Percentiles rank a stretch among this genome's conserved stretches.
Conservation (phyloP, 1,140 invertebrate genomes). For the Mamestra configurata region DNA sequence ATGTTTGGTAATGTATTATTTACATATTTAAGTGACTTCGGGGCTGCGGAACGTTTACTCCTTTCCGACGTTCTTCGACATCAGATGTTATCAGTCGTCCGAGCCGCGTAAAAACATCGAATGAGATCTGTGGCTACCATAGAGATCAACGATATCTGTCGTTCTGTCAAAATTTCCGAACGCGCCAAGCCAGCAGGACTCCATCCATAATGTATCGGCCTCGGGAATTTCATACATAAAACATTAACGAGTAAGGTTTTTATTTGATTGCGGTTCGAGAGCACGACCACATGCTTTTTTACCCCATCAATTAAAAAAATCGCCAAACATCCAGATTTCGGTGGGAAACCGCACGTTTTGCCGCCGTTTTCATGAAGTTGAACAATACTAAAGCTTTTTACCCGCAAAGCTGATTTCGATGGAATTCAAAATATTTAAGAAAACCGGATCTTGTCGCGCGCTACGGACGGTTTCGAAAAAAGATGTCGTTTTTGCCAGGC, state of each 20-base stretch:
- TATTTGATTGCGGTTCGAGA: conserved; percentile 81
- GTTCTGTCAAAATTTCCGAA: conserved; percentile 82
- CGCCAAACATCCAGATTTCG: conserved; percentile 76
- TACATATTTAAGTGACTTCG: conserved; percentile 38
- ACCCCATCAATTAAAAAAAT: conserved; percentile 78
- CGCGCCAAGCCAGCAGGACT: conserved; percentile 75
- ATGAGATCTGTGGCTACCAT: conserved; percentile 69
- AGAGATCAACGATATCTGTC: conserved; percentile 78
- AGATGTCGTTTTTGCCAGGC: conserved; percentile 60
- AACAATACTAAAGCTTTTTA: conserved; percentile 73
- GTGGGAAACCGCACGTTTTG: conserved; percentile 80
- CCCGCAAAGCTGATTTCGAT: conserved; percentile 60
- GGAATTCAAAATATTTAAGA: conserved; percentile 70
- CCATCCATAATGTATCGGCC: conserved; percentile 84
- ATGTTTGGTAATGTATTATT: conserved; percentile 38
- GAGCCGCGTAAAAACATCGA: conserved; percentile 69
- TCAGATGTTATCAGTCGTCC: conserved; percentile 71
- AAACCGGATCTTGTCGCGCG: conserved; percentile 69
- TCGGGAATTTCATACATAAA: conserved; percentile 82
- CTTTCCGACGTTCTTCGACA: conserved; percentile 61
- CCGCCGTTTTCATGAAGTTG: conserved; percentile 70
- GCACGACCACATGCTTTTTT: conserved; percentile 75
- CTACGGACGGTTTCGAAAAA: conserved; percentile 62
- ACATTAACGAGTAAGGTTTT: conserved; percentile 85
- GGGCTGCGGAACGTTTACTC: conserved; percentile 21